These are phyloP conservation scores for Neolamprologus falcicula DNA, from an alignment of 2,113 vertebrate species.

Conservation along the genomic window DNA sequence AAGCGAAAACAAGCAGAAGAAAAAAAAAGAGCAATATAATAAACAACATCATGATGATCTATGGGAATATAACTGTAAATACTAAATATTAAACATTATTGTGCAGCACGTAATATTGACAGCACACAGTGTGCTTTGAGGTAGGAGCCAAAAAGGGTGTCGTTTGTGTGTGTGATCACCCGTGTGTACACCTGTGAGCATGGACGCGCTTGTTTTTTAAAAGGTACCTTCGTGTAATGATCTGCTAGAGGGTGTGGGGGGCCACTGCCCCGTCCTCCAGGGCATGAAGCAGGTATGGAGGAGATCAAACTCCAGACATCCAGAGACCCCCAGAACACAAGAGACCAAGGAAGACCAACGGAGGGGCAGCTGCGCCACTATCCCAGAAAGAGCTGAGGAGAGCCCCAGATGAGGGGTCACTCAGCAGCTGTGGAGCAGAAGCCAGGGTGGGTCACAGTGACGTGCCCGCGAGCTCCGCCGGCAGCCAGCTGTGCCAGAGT, in stretches of 20 bases:
- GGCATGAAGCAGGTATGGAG: too few relatives aligned
- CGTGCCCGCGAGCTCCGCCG: background rate
- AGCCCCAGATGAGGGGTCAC: fast-evolving
- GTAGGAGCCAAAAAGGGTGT: too few relatives aligned
- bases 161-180: too few relatives aligned
- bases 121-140: fast-evolving
- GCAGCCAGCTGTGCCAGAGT: background rate
- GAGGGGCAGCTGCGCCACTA: fast-evolving
- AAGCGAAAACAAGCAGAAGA: background rate
- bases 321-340: fast-evolving
- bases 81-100: too few relatives aligned
- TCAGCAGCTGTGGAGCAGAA: background rate
- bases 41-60: fast-evolving
- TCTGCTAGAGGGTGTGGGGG: too few relatives aligned
- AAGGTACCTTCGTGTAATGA: fast-evolving
- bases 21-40: too few relatives aligned
- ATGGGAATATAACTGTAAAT: too few relatives aligned
- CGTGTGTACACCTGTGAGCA: too few relatives aligned
- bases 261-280: fast-evolving
- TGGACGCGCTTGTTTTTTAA: too few relatives aligned
- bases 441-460: background rate
- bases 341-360: background rate
- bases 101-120: fast-evolving
- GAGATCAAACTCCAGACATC: background rate
- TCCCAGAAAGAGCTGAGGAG: background rate